phyloP scores from a whole-genome alignment of 2,888 invertebrate species.

The Mactromeris polynyma region DNA sequence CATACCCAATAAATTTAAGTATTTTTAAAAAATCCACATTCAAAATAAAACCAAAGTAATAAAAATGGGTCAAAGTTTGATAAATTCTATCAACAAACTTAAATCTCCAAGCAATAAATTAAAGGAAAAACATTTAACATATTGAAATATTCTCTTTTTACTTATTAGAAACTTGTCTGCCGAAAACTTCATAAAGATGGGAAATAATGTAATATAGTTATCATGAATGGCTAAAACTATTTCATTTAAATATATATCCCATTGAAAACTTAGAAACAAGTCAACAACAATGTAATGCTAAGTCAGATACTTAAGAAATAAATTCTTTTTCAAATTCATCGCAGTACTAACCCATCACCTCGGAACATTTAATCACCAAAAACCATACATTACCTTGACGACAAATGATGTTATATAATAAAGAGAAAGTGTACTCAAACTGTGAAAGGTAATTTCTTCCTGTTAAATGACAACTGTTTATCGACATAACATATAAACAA shows the following conservation, averaged over 20 bases:
- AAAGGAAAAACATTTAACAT: not conserved
- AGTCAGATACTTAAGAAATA: not conserved
- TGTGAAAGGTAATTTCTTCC: conserved; percentile 19
- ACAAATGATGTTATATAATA: conserved; percentile 33
- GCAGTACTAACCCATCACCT: conserved; percentile 27
- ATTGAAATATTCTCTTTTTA: not conserved
- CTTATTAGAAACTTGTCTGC: not conserved
- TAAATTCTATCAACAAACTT: not conserved
- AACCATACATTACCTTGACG: conserved; percentile 39
- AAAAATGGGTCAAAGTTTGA: not conserved
- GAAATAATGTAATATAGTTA: not conserved
- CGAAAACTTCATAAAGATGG: not conserved
- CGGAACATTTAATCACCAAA: not conserved
- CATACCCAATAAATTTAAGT: not conserved
- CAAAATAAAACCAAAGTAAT: not conserved
- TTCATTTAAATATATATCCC: not conserved
- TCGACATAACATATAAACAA: conserved; percentile 19
- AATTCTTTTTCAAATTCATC: not conserved
- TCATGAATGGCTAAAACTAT: not conserved
- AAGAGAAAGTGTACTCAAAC: conserved; percentile 18
- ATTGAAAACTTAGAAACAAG: not conserved
- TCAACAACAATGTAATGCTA: not conserved
- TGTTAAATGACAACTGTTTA: conserved; percentile 39
- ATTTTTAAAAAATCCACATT: not conserved
- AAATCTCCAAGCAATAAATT: conserved; percentile 1